Evolutionary conservation across 2,888 invertebrate species (phyloP), one percentile per base, ranked within the genome.

Genomic region (Drosophila picticornis): DNA sequence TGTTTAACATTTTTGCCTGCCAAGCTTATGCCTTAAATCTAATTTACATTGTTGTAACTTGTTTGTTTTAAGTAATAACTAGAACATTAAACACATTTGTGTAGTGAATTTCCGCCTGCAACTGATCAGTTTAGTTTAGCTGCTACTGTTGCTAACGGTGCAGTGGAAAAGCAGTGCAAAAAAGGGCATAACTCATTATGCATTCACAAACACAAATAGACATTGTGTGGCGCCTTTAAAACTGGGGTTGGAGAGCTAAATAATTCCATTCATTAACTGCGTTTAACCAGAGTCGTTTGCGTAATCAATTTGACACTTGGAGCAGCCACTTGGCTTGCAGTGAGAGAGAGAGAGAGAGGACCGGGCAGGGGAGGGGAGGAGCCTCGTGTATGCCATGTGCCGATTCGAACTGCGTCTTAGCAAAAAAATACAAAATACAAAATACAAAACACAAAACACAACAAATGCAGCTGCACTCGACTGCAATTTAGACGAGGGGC

Each of bases 281-380:
- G 67, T 72, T 83, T 85, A 68, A 69, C 51, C 61, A 78, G 73
- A 62, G 43, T 29, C 66, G 63, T 51, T 89, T 90, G 87, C 72
- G 81, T 84, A 90, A 90, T 89, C 79, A 83, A 80, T 77, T 87
- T 74, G 84, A 83, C 90, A 86, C 87, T 83, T 90, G 88, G 70
- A 70, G 66, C 73, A 36, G 67, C n/a, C 81, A 71, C 70, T 77
- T 48, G 32, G 31, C 65, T 63, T 16, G 48, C 43, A 1, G 19
- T 0, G 6, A 11, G n/a, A 10, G n/a, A 9, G 10, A 11, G 6
- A 11, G n/a, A 10, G n/a, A 9, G 10, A 11, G n/a, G 11, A 11
- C 11, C 2, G 10, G 11, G 5, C 11, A 2, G 5, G 11, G 3
- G 6, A 22, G 7, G 43, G 6, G 13, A 22, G 43, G 40, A n/a